Evolutionary conservation across 2,797 vertebrate species (phyloP).

Genomic region (Lithobates sylvaticus): DNA sequence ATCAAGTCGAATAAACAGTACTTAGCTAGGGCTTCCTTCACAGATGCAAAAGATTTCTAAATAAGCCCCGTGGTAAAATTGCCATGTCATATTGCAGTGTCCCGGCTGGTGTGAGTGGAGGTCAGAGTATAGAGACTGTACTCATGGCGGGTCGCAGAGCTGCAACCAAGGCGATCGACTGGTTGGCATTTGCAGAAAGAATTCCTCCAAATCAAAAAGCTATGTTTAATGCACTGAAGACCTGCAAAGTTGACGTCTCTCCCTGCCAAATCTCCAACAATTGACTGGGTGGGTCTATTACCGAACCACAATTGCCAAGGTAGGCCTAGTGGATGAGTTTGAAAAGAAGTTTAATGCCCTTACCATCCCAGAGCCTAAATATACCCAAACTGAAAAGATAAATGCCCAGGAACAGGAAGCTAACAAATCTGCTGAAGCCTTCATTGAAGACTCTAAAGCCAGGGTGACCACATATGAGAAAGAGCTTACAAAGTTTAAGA

Average conservation of each 20-base stretch:
- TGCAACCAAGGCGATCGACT: conserved; percentile 90
- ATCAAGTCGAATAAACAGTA: too few species aligned
- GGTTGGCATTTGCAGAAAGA: conserved; percentile 91
- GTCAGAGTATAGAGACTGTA: conserved; percentile 51
- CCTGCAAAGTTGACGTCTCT: conserved; percentile 82
- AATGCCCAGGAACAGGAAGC: conserved; percentile 85
- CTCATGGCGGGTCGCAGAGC: conserved; percentile 87
- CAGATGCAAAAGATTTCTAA: too few species aligned
- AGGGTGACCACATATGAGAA: too few species aligned
- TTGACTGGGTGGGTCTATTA: conserved; percentile 94
- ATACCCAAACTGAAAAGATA: conserved; percentile 83
- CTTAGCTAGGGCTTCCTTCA: too few species aligned
- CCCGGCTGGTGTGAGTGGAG: too few species aligned
- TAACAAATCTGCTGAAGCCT: conserved; percentile 59
- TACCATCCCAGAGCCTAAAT: conserved; percentile 86
- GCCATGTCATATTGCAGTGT: too few species aligned
- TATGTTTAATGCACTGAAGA: conserved; percentile 91
- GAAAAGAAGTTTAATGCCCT: conserved; percentile 92
- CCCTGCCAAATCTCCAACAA: conserved; percentile 82
- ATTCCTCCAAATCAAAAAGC: conserved; percentile 86
- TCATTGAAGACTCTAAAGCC: too few species aligned
- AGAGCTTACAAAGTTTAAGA: conserved; percentile 81
- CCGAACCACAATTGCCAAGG: conserved; percentile 78
- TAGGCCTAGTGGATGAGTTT: conserved; percentile 94
- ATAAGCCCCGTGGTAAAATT: too few species aligned